Conservation (phyloP, 1,140 invertebrate species). For the Cyclargus thomasi region DNA sequence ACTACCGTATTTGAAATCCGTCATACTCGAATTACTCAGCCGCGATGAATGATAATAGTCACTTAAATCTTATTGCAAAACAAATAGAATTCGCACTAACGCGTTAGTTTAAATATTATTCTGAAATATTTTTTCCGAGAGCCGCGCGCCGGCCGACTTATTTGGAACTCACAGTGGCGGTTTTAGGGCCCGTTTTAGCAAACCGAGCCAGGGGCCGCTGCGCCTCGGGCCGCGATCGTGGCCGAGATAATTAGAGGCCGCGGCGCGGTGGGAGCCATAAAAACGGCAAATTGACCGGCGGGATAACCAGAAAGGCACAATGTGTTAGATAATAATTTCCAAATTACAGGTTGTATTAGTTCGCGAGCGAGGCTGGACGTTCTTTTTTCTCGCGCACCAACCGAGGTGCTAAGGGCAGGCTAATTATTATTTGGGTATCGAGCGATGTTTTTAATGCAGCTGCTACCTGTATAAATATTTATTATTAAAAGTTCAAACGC, state of each 20-base stretch:
- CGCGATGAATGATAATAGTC: constrained; percentile 16
- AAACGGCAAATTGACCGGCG: constrained; percentile 74
- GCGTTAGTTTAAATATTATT: constrained; percentile 62
- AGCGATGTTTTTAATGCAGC: constrained; percentile 69
- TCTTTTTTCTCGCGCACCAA: constrained; percentile 61
- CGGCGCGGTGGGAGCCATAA: constrained; percentile 71
- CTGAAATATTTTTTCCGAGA: constrained; percentile 61
- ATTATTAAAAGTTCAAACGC: constrained; percentile 68
- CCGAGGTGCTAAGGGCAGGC: constrained; percentile 72
- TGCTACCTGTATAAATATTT: constrained; percentile 75
- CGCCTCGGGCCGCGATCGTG: constrained; percentile 63
- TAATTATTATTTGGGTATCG: constrained; percentile 74
- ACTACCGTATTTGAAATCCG: too few species aligned
- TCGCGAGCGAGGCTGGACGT: constrained; percentile 60
- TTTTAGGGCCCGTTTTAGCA: constrained; percentile 34
- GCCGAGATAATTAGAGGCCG: constrained; percentile 71
- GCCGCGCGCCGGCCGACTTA: constrained; percentile 22
- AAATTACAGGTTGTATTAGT: constrained; percentile 72
- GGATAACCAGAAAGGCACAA: constrained; percentile 74
- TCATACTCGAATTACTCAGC: too few species aligned
- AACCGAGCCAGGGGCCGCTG: constrained; percentile 27
- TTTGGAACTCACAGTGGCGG: constrained; percentile 33
- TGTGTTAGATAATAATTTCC: constrained; percentile 76
- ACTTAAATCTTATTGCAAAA: constrained; percentile 39
- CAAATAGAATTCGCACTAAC: constrained; percentile 66